phyloP scores from a whole-genome alignment of 2,888 invertebrate genomes.

The Pecten maximus region DNA sequence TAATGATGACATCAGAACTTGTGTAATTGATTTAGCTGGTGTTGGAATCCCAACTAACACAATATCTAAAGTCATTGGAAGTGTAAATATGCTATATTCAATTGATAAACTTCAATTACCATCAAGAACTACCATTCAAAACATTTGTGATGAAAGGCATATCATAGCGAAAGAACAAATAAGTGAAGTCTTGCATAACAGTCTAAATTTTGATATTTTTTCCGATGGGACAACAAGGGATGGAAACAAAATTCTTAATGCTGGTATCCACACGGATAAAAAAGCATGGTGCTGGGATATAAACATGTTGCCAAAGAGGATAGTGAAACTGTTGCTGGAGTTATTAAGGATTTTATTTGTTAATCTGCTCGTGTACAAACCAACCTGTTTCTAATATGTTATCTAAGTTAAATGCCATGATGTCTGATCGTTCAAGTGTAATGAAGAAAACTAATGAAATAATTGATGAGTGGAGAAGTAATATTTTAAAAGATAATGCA shows the following conservation, averaged over 20 bases:
- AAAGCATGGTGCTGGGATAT: neutral
- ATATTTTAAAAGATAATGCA: neutral
- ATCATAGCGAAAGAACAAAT: constrained; percentile 8
- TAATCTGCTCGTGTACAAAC: neutral
- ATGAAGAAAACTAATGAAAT: constrained; percentile 42
- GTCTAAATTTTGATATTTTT: constrained; percentile 34
- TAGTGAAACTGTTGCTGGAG: constrained; percentile 18
- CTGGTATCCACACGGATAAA: too few relatives aligned
- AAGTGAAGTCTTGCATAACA: neutral
- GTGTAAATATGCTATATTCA: neutral
- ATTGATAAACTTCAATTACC: neutral
- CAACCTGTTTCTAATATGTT: neutral
- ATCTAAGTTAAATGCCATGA: neutral
- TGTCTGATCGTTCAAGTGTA: constrained; percentile 18
- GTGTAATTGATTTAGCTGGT: constrained; percentile 13
- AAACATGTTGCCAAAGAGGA: constrained; percentile 13
- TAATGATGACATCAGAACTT: constrained; percentile 32
- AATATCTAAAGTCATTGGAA: constrained; percentile 34
- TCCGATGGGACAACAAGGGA: constrained; percentile 38
- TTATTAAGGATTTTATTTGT: neutral
- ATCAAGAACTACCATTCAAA: constrained; percentile 27
- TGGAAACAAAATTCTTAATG: constrained; percentile 35
- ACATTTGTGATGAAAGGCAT: too few relatives aligned
- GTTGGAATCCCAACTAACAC: constrained; percentile 21
- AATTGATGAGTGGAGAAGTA: constrained; percentile 33